Evolutionary conservation across 1,140 invertebrate species (phyloP).

Genomic region (Amyelois transitella): DNA sequence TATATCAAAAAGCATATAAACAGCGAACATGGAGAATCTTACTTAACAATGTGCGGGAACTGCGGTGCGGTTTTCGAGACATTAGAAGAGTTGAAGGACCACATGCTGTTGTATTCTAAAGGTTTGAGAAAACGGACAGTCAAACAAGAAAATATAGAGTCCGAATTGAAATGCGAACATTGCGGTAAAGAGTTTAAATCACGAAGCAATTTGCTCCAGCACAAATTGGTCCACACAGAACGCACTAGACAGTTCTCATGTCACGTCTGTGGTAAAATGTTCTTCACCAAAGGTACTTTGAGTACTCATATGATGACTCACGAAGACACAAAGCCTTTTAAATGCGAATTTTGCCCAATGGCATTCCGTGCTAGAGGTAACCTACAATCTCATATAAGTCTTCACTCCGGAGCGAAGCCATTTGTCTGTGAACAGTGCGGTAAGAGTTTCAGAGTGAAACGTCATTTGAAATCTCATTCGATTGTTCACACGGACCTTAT

Average conservation of each 20-base stretch:
- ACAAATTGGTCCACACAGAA: slow-evolving; percentile 51
- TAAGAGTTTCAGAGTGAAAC: slow-evolving; percentile 79
- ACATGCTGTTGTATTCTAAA: slow-evolving; percentile 39
- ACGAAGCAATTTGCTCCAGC: slow-evolving; percentile 49
- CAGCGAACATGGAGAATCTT: slow-evolving; percentile 29
- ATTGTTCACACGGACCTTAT: slow-evolving; percentile 90
- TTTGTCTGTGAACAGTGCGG: slow-evolving; percentile 86
- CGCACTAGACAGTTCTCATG: slow-evolving; percentile 56
- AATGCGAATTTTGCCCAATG: slow-evolving; percentile 56
- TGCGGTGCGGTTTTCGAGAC: slow-evolving; percentile 49
- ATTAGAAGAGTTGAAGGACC: slow-evolving; percentile 43
- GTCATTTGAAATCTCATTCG: slow-evolving; percentile 60
- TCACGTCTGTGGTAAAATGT: slow-evolving; percentile 65
- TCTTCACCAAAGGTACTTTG: slow-evolving; percentile 62
- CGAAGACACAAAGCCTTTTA: slow-evolving; percentile 52
- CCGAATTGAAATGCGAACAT: slow-evolving; percentile 48
- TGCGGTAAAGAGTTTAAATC: slow-evolving; percentile 62
- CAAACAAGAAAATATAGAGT: slow-evolving; percentile 18
- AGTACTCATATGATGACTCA: slow-evolving; percentile 56
- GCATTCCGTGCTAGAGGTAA: slow-evolving; percentile 55
- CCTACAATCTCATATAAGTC: slow-evolving; percentile 75
- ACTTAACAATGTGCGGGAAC: slow-evolving; percentile 39
- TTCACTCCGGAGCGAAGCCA: slow-evolving; percentile 83
- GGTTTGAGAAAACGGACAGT: slow-evolving; percentile 19
- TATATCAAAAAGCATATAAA: slow-evolving; percentile 44